A percentile compares a stretch with the other conserved stretches of the same genome.
These are phyloP conservation scores for Drosophila heteroneura DNA, from an alignment of 2,888 invertebrate species.

Conservation along the genomic window DNA sequence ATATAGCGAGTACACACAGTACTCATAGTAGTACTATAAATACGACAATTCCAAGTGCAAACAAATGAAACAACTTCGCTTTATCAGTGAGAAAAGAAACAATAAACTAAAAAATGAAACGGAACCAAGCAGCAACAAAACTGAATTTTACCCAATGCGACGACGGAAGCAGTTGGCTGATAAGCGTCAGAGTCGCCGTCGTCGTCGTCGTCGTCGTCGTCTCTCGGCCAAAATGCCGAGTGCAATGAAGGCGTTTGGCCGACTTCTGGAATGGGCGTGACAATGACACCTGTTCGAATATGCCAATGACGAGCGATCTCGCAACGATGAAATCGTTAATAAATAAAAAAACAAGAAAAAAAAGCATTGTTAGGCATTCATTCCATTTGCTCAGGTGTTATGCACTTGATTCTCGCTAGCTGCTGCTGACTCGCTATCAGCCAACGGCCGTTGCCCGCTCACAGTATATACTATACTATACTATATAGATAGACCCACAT, in stretches of 20 bases:
- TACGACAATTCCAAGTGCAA: constrained; percentile 73
- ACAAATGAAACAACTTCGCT: constrained; percentile 60
- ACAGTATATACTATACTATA: not conserved
- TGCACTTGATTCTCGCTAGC: constrained; percentile 76
- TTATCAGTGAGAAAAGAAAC: constrained; percentile 54
- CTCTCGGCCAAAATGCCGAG: constrained; percentile 67
- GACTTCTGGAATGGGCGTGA: constrained; percentile 58
- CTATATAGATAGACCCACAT: not conserved
- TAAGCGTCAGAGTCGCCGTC: not conserved
- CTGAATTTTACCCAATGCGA: constrained; percentile 29
- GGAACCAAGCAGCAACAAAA: constrained; percentile 19
- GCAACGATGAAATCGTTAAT: constrained; percentile 2
- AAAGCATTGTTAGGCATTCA: constrained; percentile 54
- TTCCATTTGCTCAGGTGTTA: constrained; percentile 83
- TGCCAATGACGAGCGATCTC: constrained; percentile 61
- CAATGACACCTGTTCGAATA: constrained; percentile 62
- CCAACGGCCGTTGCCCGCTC: constrained; percentile 65
- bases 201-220: not conserved
- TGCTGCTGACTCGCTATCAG: constrained; percentile 45
- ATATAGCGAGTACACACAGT: constrained; percentile 19
- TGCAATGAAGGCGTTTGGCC: constrained; percentile 61
- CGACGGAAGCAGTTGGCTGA: constrained; percentile 41
- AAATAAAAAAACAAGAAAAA: not conserved
- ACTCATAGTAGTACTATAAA: constrained; percentile 55
- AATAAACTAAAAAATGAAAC: not conserved